Base-by-base conservation (phyloP, 1,140 invertebrate genomes). In the Eupristina koningsbergeri region DNA sequence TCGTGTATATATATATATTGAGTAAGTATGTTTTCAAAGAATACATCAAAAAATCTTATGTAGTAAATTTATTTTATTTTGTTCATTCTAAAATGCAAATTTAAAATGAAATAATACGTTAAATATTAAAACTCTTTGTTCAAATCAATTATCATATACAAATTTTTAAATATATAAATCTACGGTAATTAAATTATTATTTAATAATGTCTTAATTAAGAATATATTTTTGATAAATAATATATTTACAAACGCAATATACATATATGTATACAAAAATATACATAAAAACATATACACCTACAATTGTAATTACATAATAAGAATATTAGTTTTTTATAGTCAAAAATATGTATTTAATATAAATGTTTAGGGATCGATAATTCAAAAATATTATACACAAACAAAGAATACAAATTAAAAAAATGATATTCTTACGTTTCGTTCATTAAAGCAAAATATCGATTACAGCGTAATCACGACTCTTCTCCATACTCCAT, bases 391-490 rank as follows among this genome's bases (percentile, higher is more conserved):
- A 77, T 13, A 61, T 6, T 3, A 17, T 61, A 31, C 11, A 1
- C 3, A 77, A 53, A 76, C 41, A 58, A 61, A 19, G 31, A 13
- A 61, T 36, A 61, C n/a, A 53, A 29, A 15, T 36, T 41, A 31
- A 13, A 61, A 39, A 58, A 17, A 71, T n/a, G 64, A 67, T 13
- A 6, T 71, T 71, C 39, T 71, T 71, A 69, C 36, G 26, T 41
- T 71, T 71, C 36, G 5, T 45, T 41, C 9, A 34, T 71, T 71
- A 13, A 22, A 61, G 2, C 13, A 15, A 39, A 80, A 39, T 36
- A 80, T 80, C 45, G 79, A 80, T 53, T 69, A 34, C 26, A 71
- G 79, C 79, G 79, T 64, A 36, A 53, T 47, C 19, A n/a, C 47
- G 11, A 29, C 29, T 50, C 29, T 50, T 58, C n/a, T 74, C 45